Evolutionary conservation across 1,140 invertebrate species (phyloP).

Genomic region (Leptoteleia sp.): DNA sequence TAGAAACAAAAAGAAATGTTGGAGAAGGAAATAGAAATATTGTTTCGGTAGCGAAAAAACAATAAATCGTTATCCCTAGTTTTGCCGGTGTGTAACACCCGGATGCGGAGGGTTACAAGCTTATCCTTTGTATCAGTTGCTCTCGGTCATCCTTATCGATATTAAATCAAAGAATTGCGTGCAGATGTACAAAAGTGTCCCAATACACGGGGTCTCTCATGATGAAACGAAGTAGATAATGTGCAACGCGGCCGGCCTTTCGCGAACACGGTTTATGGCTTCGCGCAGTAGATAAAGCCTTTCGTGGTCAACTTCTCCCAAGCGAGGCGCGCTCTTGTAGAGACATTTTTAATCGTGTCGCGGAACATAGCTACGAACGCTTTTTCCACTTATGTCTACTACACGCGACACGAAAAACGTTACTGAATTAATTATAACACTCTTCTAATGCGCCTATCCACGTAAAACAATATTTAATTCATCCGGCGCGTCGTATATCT

Average conservation of each 20-base stretch:
- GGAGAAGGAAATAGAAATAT: too few species aligned
- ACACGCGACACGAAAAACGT: conserved; percentile 50
- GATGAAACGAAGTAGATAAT: conserved; percentile 66
- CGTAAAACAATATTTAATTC: conserved; percentile 48
- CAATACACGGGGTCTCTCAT: conserved; percentile 61
- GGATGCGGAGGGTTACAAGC: conserved; percentile 36
- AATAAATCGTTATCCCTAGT: background rate
- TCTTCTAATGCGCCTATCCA: conserved; percentile 32
- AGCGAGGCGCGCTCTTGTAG: conserved; percentile 55
- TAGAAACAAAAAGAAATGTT: too few species aligned
- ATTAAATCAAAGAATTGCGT: conserved; percentile 64
- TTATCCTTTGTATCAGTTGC: conserved; percentile 45
- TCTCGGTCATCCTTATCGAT: conserved; percentile 48
- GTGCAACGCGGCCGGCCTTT: conserved; percentile 61
- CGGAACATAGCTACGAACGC: conserved; percentile 55
- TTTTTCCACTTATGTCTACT: conserved; percentile 55
- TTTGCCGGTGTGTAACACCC: conserved; percentile 23
- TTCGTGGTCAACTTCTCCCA: conserved; percentile 59
- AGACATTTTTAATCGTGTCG: conserved; percentile 65
- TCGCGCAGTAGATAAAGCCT: conserved; percentile 62
- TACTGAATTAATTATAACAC: conserved; percentile 59
- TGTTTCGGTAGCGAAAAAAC: conserved; percentile 1
- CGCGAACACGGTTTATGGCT: conserved; percentile 65
- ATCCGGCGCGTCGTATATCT: conserved; percentile 15
- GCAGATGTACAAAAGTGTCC: conserved; percentile 62